These are phyloP conservation scores for Caerostris extrusa DNA, from an alignment of 1,140 invertebrate species.

Conservation along the genomic window DNA sequence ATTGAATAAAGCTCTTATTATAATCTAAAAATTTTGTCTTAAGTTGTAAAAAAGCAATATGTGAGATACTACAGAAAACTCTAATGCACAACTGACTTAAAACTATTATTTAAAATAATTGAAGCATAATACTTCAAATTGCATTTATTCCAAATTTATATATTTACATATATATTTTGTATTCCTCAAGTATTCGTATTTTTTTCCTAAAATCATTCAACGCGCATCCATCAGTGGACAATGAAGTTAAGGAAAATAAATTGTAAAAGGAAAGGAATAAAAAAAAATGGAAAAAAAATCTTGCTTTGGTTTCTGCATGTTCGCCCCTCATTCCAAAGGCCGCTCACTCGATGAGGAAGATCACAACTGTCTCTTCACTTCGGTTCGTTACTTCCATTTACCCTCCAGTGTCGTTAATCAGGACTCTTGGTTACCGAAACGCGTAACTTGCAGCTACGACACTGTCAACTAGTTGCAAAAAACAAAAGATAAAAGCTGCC, in stretches of 20 bases:
- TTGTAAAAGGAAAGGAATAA: not conserved
- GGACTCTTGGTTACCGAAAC: slow-evolving; percentile 40
- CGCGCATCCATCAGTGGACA: not conserved
- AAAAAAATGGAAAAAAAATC: not conserved
- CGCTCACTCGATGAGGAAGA: slow-evolving; percentile 50
- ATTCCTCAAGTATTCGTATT: not conserved
- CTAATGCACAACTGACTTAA: too few relatives aligned
- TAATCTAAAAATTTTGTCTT: too few relatives aligned
- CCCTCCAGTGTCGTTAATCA: slow-evolving; percentile 56
- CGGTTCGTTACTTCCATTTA: slow-evolving; percentile 56
- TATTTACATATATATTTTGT: not conserved
- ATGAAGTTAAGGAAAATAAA: slow-evolving; percentile 16
- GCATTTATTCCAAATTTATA: not conserved
- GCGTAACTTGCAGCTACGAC: slow-evolving; percentile 38
- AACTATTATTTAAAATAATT: too few relatives aligned
- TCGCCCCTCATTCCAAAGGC: slow-evolving; percentile 23
- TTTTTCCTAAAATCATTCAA: not conserved
- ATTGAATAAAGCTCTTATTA: too few relatives aligned
- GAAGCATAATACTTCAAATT: too few relatives aligned
- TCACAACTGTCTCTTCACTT: slow-evolving; percentile 28
- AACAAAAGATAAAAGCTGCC: slow-evolving; percentile 21
- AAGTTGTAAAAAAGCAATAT: too few relatives aligned
- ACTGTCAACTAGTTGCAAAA: slow-evolving; percentile 25
- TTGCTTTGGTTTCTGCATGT: not conserved
- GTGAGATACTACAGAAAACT: too few relatives aligned